Base-by-base conservation (phyloP, 2,888 invertebrate species). In the Apodemia zela region DNA sequence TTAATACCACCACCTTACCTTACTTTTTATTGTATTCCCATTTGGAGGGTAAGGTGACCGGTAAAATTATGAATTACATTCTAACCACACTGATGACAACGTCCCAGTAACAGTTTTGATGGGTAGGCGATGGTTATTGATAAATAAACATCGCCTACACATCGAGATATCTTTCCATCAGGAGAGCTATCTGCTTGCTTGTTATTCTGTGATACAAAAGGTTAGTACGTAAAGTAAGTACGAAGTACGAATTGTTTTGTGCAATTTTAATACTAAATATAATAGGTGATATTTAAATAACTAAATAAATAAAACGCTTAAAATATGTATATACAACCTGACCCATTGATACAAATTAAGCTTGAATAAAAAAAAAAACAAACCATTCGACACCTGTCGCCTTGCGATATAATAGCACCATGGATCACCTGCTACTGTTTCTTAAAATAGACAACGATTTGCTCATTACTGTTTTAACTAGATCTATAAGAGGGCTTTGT, bases 401-500 rank as follows among this genome's bases (percentile, higher is more conserved):
- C 47, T 59, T 63, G 59, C 62, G 59, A 63, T 63, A 59, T 63
- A 57, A 57, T 57, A 63, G 63, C 29, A 38, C 58, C 49, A 59
- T 59, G 63, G 62, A 47, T 63, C 63, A 63, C 63, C 63, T 63
- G 63, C 63, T 58, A 21, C 57, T 54, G 47, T 29, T 57, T 62
- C 63, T 59, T 63, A 59, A 63, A 63, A 63, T 63, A 63, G 59
- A 63, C 62, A 57, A 62, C 63, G 59, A 59, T 63, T 59, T 63
- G 58, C 54, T 29, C 13, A n/a, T 29, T 57, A 57, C 15, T 25
- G 54, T 29, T 25, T 57, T 57, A 29, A 57, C 25, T 29, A 57
- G 54, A 57, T 29, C 29, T 57, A n/a, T n/a, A n/a, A 29, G 25
- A 15, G 15, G 8, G 15, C 29, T 13, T 7, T 13, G 2, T 29